Conservation (phyloP, 2,888 invertebrate genomes). For the Drosophila nr. fundita region DNA sequence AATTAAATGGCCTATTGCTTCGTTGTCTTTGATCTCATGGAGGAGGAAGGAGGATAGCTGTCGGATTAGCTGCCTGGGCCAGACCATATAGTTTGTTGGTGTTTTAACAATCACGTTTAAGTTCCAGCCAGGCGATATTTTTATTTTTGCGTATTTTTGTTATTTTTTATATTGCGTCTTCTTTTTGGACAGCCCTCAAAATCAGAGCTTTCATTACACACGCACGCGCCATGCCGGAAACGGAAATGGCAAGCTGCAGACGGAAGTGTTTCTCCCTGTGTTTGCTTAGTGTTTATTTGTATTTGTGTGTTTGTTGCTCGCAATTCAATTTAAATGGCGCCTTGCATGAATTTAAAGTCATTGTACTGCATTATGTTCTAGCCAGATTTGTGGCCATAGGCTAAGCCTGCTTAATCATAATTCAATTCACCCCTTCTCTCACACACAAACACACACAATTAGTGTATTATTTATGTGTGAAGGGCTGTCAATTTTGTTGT, state of each 20-base stretch:
- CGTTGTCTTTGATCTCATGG: conserved; percentile 55
- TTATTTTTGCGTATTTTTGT: conserved; percentile 9
- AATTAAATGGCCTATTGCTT: conserved; percentile 53
- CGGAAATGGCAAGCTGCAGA: conserved; percentile 63
- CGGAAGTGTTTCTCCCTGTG: conserved; percentile 46
- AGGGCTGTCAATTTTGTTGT: conserved; percentile 39
- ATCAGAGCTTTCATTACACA: conserved; percentile 39
- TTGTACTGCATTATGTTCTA: conserved; percentile 27
- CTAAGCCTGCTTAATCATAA: conserved; percentile 48
- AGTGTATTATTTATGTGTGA: conserved; percentile 24
- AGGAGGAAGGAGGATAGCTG: background rate
- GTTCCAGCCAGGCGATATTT: conserved; percentile 25
- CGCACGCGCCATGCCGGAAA: conserved; percentile 55
- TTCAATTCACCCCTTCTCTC: conserved; percentile 2
- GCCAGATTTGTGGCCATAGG: conserved; percentile 40
- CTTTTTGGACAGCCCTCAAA: conserved; percentile 38
- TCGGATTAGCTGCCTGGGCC: conserved; percentile 31
- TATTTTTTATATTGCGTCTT: conserved; percentile 4
- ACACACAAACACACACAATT: conserved; percentile 43
- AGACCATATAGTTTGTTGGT: conserved; percentile 15
- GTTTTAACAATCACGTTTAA: conserved; percentile 20
- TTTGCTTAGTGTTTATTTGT: conserved; percentile 16
- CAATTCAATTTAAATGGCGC: conserved; percentile 49
- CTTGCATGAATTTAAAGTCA: conserved; percentile 31
- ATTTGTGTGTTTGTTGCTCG: conserved; percentile 26